Evolutionary conservation across 2,888 invertebrate genomes (phyloP).

Genomic region (Lingula anatina): DNA sequence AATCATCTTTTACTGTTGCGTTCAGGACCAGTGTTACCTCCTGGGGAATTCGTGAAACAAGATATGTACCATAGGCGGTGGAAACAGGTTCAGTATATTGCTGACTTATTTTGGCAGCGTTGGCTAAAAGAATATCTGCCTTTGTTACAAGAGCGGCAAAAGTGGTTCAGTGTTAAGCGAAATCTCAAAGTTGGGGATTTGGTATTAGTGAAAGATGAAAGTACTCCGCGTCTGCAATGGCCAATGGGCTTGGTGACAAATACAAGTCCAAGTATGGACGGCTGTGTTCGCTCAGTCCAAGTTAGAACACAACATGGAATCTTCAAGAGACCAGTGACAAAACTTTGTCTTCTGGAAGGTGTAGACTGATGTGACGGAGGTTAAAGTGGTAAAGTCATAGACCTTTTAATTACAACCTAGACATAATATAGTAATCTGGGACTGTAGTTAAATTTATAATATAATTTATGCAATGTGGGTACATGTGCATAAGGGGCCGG

Average conservation of each 20-base stretch:
- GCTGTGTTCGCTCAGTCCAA: not conserved
- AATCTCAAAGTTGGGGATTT: slow-evolving; percentile 2
- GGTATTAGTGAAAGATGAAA: slow-evolving; percentile 1
- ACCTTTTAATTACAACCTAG: too few species aligned
- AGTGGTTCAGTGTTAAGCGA: not conserved
- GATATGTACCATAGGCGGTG: slow-evolving; percentile 4
- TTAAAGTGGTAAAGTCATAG: too few species aligned
- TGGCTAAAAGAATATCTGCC: slow-evolving; percentile 1
- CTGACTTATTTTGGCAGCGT: slow-evolving; percentile 2
- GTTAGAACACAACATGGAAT: not conserved
- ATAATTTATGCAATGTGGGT: too few species aligned
- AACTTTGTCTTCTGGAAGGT: not conserved
- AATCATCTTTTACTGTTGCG: slow-evolving; percentile 2
- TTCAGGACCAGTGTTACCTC: slow-evolving; percentile 1
- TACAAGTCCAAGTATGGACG: not conserved
- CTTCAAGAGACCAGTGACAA: not conserved
- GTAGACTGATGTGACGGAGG: too few species aligned
- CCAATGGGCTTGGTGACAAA: not conserved
- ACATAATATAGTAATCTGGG: too few species aligned
- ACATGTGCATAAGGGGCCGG: too few species aligned
- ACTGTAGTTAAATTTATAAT: too few species aligned
- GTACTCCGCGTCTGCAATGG: slow-evolving; percentile 1
- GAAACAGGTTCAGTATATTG: slow-evolving; percentile 4
- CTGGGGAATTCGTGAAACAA: not conserved
- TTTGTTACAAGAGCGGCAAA: slow-evolving; percentile 1